Percentiles rank a stretch among this genome's conserved stretches.
These are phyloP conservation scores for Geotrypetes seraphini DNA, from an alignment of 2,797 vertebrate genomes.

Conservation along the genomic window DNA sequence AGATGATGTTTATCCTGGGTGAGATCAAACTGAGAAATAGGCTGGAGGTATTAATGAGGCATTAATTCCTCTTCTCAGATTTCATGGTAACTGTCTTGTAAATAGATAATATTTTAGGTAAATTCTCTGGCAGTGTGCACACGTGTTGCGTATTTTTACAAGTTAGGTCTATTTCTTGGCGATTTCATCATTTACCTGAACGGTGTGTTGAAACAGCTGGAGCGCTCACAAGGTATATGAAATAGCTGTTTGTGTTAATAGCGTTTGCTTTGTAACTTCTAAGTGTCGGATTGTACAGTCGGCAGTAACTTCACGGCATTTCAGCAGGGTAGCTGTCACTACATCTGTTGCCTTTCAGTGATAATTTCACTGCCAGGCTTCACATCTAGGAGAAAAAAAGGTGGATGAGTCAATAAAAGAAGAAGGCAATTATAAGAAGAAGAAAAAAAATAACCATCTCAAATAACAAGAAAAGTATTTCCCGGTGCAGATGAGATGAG, in stretches of 20 bases:
- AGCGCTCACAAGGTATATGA: background rate
- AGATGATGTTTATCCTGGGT: background rate
- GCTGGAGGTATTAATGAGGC: background rate
- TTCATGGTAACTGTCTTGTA: too few species aligned
- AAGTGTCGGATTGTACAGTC: background rate
- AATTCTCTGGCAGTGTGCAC: background rate
- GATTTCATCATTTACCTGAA: background rate
- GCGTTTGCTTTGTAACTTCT: background rate
- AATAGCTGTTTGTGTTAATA: background rate
- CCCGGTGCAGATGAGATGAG: too few species aligned
- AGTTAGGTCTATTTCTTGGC: background rate
- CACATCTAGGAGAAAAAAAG: too few species aligned
- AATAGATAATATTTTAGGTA: too few species aligned
- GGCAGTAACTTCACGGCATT: too few species aligned
- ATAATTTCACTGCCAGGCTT: background rate
- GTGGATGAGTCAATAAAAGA: too few species aligned
- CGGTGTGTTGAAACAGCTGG: slow-evolving; percentile 1
- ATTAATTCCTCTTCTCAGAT: too few species aligned
- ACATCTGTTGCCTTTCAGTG: background rate
- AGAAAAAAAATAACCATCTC: too few species aligned
- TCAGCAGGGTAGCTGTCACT: too few species aligned
- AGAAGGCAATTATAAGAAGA: too few species aligned
- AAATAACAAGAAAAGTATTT: too few species aligned
- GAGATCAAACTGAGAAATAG: background rate
- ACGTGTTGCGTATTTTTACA: background rate